Percentiles rank a stretch among this genome's conserved stretches.
These are phyloP conservation scores for Pollenia angustigena DNA, from an alignment of 2,888 invertebrate species.

Conservation along the genomic window DNA sequence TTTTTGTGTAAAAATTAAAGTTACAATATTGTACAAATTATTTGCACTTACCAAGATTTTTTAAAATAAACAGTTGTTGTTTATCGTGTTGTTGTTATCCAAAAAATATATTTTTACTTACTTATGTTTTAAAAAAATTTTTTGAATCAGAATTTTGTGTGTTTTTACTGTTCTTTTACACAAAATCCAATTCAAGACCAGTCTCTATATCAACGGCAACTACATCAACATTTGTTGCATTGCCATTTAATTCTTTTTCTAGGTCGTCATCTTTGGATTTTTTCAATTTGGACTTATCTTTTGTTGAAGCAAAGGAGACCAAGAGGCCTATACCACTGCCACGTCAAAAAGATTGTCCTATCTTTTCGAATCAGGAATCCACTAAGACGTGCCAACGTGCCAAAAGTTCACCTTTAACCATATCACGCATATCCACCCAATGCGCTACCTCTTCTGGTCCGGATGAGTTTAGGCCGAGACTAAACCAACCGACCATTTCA, in stretches of 20 bases:
- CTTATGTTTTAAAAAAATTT: slow-evolving; percentile 29
- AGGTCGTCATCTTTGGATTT: slow-evolving; percentile 76
- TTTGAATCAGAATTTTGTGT: slow-evolving; percentile 50
- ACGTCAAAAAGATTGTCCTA: slow-evolving; percentile 83
- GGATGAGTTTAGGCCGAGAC: slow-evolving; percentile 95
- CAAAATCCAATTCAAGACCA: slow-evolving; percentile 83
- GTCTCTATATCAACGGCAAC: slow-evolving; percentile 83
- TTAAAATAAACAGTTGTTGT: slow-evolving; percentile 43
- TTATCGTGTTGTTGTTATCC: slow-evolving; percentile 36
- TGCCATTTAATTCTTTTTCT: slow-evolving; percentile 20
- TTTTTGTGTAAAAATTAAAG: slow-evolving; percentile 55
- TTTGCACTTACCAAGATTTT: slow-evolving; percentile 69
- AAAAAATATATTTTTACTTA: slow-evolving; percentile 31
- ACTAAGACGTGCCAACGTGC: slow-evolving; percentile 97
- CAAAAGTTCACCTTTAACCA: slow-evolving; percentile 93
- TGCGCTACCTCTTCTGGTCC: slow-evolving; percentile 96
- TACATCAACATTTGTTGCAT: slow-evolving; percentile 77
- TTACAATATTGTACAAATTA: slow-evolving; percentile 62
- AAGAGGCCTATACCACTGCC: slow-evolving; percentile 80
- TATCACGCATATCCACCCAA: slow-evolving; percentile 96
- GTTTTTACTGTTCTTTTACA: slow-evolving; percentile 75
- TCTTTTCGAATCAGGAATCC: slow-evolving; percentile 88
- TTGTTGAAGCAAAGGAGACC: slow-evolving; percentile 80
- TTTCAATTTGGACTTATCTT: slow-evolving; percentile 82
- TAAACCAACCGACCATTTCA: slow-evolving; percentile 99